These are phyloP conservation scores for Sitta europaea DNA, from an alignment of 2,113 vertebrate species.

Conservation along the genomic window DNA sequence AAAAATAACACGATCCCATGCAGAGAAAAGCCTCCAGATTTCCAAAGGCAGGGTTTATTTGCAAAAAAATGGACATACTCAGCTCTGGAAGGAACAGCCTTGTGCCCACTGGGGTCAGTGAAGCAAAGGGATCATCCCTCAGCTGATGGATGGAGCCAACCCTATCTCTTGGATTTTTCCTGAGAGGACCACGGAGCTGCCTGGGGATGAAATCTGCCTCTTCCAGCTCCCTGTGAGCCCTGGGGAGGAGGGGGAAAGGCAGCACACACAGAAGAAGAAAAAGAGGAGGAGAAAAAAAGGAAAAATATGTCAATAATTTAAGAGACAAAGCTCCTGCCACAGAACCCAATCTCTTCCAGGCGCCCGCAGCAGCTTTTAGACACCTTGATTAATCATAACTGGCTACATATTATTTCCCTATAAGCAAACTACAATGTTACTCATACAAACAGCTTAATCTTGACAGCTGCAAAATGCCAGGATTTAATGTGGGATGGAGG, in stretches of 20 bases:
- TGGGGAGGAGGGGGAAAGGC: not conserved
- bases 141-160: not conserved
- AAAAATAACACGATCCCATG: not conserved
- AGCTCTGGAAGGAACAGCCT: not conserved
- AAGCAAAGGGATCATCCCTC: not conserved
- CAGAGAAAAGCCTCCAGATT: not conserved
- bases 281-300: fast-evolving
- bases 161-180: not conserved
- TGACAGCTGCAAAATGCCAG: slow-evolving; percentile 81
- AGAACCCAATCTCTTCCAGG: slow-evolving; percentile 39
- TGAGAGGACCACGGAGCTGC: fast-evolving
- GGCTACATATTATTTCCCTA: slow-evolving; percentile 75
- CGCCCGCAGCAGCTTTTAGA: slow-evolving; percentile 66
- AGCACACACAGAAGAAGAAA: not conserved
- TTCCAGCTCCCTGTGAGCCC: fast-evolving
- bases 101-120: fast-evolving
- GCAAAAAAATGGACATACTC: fast-evolving
- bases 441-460: slow-evolving; percentile 78
- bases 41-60: not conserved
- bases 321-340: slow-evolving; percentile 54
- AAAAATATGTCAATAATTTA: not conserved
- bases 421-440: slow-evolving; percentile 80
- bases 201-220: not conserved
- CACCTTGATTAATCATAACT: slow-evolving; percentile 82
- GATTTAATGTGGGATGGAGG: slow-evolving; percentile 74